Conservation (phyloP, 2,113 vertebrate species). For the Euleptes europaea region DNA sequence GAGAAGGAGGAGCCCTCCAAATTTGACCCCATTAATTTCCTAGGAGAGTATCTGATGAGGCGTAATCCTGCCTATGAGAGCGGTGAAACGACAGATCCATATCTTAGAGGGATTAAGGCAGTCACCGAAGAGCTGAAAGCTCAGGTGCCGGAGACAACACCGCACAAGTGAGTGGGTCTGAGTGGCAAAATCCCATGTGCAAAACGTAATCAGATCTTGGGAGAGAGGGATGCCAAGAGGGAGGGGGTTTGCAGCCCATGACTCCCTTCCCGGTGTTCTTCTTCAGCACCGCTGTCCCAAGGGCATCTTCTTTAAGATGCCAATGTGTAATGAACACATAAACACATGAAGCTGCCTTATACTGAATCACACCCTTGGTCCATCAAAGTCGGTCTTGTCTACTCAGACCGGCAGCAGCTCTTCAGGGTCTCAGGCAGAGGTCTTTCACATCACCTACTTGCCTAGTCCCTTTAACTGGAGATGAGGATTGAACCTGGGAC, state of each 20-base stretch:
- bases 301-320: neutral
- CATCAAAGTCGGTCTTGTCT: too few relatives aligned
- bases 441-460: too few relatives aligned
- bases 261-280: neutral
- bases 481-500: too few relatives aligned
- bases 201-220: accelerated
- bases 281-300: neutral
- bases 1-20: constrained; percentile 12
- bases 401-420: too few relatives aligned
- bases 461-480: too few relatives aligned
- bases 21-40: constrained; percentile 73
- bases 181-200: accelerated
- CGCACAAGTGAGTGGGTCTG: constrained; percentile 67
- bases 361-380: too few relatives aligned
- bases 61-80: constrained; percentile 65
- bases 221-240: neutral
- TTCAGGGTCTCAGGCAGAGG: too few relatives aligned
- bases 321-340: neutral
- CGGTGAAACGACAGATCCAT: constrained; percentile 51
- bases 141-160: constrained; percentile 51
- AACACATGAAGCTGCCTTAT: too few relatives aligned
- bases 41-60: constrained; percentile 82
- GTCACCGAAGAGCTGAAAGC: constrained; percentile 67
- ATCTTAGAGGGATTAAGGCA: constrained; percentile 69
- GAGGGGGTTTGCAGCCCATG: neutral